Evolutionary conservation across 2,888 invertebrate genomes (phyloP).

Genomic region (Mesorhabditis belari): DNA sequence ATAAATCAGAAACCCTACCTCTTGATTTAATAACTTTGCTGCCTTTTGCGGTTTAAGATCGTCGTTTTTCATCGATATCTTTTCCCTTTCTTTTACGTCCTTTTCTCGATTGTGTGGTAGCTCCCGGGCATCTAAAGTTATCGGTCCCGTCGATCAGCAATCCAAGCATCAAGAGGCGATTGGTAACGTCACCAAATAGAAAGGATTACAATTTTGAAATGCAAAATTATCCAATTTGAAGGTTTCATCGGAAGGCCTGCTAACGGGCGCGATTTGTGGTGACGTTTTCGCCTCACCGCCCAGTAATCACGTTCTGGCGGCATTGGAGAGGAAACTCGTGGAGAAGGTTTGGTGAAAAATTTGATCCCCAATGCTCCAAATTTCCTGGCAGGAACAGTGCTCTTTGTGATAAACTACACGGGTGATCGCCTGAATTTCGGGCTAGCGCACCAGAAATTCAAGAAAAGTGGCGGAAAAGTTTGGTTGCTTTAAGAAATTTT

Average conservation of each 20-base stretch:
- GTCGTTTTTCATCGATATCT: constrained; percentile 58
- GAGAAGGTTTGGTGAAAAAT: constrained; percentile 9
- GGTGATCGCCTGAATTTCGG: constrained; percentile 76
- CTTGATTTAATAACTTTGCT: constrained; percentile 53
- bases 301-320: constrained; percentile 65
- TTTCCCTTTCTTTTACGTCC: constrained; percentile 56
- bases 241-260: constrained; percentile 76
- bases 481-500: background rate
- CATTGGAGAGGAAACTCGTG: constrained; percentile 56
- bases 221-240: no score
- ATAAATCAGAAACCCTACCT: constrained; percentile 8
- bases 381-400: constrained; percentile 62
- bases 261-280: constrained; percentile 71
- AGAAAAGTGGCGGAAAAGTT: constrained; percentile 51
- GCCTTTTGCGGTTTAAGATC: constrained; percentile 56
- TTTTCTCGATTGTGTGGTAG: constrained; percentile 7
- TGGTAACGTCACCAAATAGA: constrained; percentile 34
- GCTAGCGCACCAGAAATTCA: constrained; percentile 70
- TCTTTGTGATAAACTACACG: constrained; percentile 71
- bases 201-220: no score
- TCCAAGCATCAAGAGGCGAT: constrained; percentile 50
- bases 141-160: background rate
- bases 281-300: constrained; percentile 74
- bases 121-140: background rate
- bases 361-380: background rate